phyloP scores from a whole-genome alignment of 1,140 invertebrate species.

The Yoshiicerus persimilis region DNA sequence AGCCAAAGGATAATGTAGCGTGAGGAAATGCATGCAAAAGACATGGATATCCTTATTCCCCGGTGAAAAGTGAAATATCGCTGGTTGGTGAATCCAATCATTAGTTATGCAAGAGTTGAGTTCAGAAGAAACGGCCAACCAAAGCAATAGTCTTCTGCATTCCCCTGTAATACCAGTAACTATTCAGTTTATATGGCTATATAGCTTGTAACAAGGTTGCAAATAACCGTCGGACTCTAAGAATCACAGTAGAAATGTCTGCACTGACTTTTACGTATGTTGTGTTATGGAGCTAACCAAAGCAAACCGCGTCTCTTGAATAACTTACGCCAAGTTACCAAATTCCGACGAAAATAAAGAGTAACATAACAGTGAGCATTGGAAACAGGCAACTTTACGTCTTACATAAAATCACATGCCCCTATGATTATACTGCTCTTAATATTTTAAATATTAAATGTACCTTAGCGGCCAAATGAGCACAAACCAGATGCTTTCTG shows the following conservation, averaged over 20 bases:
- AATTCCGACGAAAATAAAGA: not conserved
- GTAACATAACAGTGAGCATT: no score
- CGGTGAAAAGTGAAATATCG: constrained; percentile 13
- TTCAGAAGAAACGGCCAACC: not conserved
- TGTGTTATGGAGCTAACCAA: no score
- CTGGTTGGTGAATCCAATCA: constrained; percentile 1
- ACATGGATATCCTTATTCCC: not conserved
- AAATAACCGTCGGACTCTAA: no score
- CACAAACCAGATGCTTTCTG: not conserved
- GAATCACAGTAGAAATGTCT: no score
- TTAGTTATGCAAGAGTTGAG: constrained; percentile 14
- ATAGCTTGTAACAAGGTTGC: no score
- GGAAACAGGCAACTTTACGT: not conserved
- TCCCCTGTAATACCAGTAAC: not conserved
- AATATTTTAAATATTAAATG: not conserved
- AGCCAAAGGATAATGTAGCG: constrained; percentile 12
- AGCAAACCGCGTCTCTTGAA: not conserved
- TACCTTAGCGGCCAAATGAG: not conserved
- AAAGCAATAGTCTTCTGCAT: not conserved
- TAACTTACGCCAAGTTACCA: not conserved
- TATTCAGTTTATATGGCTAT: not conserved
- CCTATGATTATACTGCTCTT: not conserved
- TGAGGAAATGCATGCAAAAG: constrained; percentile 6
- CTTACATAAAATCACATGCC: not conserved
- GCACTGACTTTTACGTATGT: no score